Conservation (phyloP, 37 sponge, comb jelly and placozoan genomes). For the Oscarella lobularis region DNA sequence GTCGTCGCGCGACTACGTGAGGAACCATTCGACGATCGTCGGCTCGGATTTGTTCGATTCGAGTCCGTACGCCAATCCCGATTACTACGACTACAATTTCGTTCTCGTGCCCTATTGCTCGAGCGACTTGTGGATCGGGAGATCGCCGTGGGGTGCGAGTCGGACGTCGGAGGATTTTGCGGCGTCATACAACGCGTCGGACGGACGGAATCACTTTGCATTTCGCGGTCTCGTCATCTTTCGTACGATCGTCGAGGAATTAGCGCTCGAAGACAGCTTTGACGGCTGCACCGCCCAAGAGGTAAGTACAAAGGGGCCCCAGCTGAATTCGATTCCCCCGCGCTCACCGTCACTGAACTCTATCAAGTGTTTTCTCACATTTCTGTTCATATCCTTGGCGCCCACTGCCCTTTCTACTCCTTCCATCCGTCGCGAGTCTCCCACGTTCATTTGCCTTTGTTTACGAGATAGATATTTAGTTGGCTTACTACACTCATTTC, state of each 20-base stretch:
- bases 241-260: neutral
- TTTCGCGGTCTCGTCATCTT: neutral
- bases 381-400: too few species aligned
- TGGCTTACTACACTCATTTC: too few species aligned
- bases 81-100: conserved; percentile 35
- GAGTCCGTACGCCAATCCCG: conserved; percentile 5
- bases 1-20: conserved; percentile 6
- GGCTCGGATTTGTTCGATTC: conserved; percentile 37
- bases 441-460: too few species aligned
- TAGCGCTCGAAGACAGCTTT: too few species aligned
- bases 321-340: too few species aligned
- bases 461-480: too few species aligned
- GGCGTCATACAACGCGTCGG: neutral
- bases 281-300: too few species aligned
- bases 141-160: neutral
- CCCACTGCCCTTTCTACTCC: too few species aligned
- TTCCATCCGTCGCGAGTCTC: too few species aligned
- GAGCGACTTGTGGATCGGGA: conserved; percentile 54
- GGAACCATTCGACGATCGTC: neutral
- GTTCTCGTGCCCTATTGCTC: conserved; percentile 75
- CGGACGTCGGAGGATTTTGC: neutral
- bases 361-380: too few species aligned
- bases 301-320: too few species aligned
- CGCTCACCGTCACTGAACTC: too few species aligned
- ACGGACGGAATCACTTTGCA: neutral